Evolutionary conservation across 2,113 vertebrate species (phyloP).

Genomic region (Oryzias javanicus): DNA sequence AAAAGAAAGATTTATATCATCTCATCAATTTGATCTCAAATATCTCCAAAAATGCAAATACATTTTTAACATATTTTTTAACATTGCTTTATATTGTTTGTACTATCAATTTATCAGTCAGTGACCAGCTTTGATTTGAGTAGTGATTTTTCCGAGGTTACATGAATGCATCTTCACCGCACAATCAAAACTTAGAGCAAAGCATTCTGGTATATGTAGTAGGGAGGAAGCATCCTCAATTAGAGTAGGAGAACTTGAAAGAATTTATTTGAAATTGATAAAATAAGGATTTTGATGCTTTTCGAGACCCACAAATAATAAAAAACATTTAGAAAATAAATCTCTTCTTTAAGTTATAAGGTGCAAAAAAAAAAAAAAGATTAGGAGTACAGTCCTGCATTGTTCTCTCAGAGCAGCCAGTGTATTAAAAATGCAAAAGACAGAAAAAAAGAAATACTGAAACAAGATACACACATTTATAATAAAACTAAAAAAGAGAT

Average conservation of each 20-base stretch:
- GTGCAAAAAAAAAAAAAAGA: too few relatives aligned
- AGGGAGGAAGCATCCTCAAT: neutral
- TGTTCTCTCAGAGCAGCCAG: conserved; percentile 20
- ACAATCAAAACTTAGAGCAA: conserved; percentile 16
- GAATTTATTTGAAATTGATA: too few relatives aligned
- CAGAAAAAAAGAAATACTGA: conserved; percentile 1
- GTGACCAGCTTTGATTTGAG: neutral
- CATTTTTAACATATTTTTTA: neutral
- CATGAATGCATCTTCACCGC: conserved; percentile 45
- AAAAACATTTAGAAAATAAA: neutral
- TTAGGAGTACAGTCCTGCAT: conserved; percentile 36
- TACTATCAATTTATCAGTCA: neutral
- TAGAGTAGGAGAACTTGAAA: too few relatives aligned
- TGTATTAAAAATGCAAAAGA: conserved; percentile 57
- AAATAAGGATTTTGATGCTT: too few relatives aligned
- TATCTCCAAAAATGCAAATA: neutral
- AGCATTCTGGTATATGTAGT: conserved; percentile 76
- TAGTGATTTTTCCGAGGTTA: neutral
- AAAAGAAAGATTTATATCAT: neutral
- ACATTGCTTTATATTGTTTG: neutral
- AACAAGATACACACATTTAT: conserved; percentile 23
- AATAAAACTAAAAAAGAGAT: conserved; percentile 13
- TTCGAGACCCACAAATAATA: neutral
- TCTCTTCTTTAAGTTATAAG: too few relatives aligned
- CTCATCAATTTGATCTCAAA: too few relatives aligned